Evolutionary conservation across 2,888 invertebrate species (phyloP).

Genomic region (Zaprionus lineosus): DNA sequence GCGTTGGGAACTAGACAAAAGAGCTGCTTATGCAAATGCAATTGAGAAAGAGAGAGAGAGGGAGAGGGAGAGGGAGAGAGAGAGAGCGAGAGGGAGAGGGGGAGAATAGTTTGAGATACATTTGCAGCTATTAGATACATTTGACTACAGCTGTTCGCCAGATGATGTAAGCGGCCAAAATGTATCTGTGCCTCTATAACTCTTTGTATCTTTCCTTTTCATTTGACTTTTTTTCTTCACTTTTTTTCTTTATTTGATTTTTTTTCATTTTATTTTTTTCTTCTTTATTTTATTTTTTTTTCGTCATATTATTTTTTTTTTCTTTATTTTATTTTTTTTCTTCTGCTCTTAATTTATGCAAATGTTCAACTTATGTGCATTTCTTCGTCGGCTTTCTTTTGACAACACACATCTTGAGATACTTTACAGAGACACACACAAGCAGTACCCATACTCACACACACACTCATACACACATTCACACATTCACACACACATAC

Average conservation of each 20-base stretch:
- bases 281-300: slow-evolving; percentile 4
- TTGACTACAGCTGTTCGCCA: slow-evolving; percentile 42
- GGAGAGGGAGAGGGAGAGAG: slow-evolving; percentile 5
- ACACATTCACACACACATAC: neutral
- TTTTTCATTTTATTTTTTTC: slow-evolving; percentile 43
- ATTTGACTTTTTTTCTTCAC: too few species aligned
- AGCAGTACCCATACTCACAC: too few species aligned
- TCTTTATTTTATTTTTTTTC: neutral
- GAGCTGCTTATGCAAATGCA: slow-evolving; percentile 70
- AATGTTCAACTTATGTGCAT: slow-evolving; percentile 43
- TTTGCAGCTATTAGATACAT: slow-evolving; percentile 39
- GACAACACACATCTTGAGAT: slow-evolving; percentile 33
- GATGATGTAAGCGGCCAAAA: slow-evolving; percentile 62
- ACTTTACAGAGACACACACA: too few species aligned
- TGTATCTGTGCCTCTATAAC: slow-evolving; percentile 18
- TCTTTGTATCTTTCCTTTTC: too few species aligned
- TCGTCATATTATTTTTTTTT: neutral
- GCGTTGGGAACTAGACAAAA: slow-evolving; percentile 60
- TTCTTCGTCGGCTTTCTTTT: slow-evolving; percentile 68
- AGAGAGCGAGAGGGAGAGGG: slow-evolving; percentile 3
- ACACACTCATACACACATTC: neutral
- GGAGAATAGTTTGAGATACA: neutral
- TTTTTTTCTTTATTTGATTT: neutral
- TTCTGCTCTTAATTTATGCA: slow-evolving; percentile 67
- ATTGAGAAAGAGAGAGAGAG: slow-evolving; percentile 21